Conservation (phyloP, 2,888 invertebrate species). For the Ichneumon xanthorius region DNA sequence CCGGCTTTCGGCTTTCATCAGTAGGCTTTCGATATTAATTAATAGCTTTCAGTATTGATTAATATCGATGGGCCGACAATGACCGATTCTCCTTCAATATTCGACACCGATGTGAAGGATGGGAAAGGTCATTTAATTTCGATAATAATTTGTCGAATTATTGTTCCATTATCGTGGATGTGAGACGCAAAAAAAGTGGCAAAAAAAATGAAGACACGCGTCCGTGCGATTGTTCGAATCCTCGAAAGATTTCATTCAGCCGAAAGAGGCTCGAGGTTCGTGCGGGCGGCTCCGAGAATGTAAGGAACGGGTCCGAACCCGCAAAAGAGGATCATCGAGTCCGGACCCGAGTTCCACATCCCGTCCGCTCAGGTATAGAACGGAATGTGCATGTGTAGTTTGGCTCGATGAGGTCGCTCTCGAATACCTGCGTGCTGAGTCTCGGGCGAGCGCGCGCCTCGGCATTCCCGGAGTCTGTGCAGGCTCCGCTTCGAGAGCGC, state of each 20-base stretch:
- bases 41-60: background rate
- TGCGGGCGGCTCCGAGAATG: constrained; percentile 19
- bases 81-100: background rate
- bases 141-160: background rate
- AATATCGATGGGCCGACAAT: background rate
- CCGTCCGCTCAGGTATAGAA: constrained; percentile 34
- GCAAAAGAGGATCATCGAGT: constrained; percentile 30
- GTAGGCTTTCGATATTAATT: too few species aligned
- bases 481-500: constrained; percentile 26
- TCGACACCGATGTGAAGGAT: background rate
- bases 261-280: background rate
- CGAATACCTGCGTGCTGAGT: constrained; percentile 77
- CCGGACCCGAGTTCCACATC: constrained; percentile 14
- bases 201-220: background rate
- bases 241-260: constrained; percentile 18
- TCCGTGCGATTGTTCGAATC: constrained; percentile 11
- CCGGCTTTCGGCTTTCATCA: background rate
- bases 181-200: background rate
- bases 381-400: constrained; percentile 27
- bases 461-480: constrained; percentile 52
- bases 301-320: constrained; percentile 34
- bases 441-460: constrained; percentile 46
- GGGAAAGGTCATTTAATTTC: background rate
- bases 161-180: background rate
- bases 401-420: constrained; percentile 61